These are phyloP conservation scores for Macaca nemestrina DNA, from an alignment of 2,113 vertebrate species.

Conservation along the genomic window DNA sequence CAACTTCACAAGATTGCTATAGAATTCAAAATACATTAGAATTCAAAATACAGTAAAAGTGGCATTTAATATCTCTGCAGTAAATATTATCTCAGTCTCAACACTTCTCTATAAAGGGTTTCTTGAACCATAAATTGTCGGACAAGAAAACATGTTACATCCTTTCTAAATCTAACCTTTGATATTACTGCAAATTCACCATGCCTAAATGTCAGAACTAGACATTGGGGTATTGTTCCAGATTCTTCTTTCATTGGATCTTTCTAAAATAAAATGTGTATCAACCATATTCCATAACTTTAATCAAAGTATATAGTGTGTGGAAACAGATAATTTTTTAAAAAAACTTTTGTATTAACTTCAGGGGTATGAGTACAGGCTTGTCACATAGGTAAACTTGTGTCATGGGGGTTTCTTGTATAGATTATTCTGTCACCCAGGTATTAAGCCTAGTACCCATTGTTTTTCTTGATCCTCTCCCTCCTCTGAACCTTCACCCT, in stretches of 20 bases:
- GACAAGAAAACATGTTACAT: not conserved
- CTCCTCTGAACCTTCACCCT: no score
- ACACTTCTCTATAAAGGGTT: not conserved
- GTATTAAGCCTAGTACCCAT: no score
- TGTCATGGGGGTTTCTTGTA: no score
- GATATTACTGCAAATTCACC: not conserved
- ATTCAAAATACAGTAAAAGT: not conserved
- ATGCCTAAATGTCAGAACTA: not conserved
- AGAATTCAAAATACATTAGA: not conserved
- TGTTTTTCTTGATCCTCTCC: no score
- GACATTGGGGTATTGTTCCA: not conserved
- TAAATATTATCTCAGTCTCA: constrained; percentile 7
- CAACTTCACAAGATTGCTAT: not conserved
- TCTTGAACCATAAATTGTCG: constrained; percentile 2
- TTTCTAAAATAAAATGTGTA: not conserved
- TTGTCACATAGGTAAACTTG: no score
- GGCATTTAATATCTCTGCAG: not conserved
- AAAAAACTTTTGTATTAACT: not conserved
- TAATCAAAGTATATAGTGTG: not conserved
- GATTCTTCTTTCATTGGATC: not conserved
- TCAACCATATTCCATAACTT: not conserved
- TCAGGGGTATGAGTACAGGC: no score
- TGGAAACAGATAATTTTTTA: not conserved
- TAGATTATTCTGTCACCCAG: no score
- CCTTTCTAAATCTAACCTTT: not conserved